phyloP scores from a whole-genome alignment of 2,888 invertebrate genomes.

The Cantharis lateralis region DNA sequence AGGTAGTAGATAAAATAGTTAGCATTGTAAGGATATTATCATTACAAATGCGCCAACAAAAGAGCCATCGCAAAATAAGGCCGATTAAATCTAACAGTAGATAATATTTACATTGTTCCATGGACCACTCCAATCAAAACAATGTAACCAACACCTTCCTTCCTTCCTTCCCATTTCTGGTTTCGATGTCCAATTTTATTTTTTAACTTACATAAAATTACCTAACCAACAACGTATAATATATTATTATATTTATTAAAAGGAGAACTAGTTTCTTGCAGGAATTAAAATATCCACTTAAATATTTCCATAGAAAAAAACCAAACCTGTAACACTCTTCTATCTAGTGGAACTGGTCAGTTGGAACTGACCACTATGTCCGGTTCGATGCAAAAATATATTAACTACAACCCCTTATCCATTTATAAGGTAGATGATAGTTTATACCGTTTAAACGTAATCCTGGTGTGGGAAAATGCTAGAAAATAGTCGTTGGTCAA shows the following conservation, averaged over 20 bases:
- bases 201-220: neutral
- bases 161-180: neutral
- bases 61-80: constrained; percentile 43
- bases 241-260: too few relatives aligned
- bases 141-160: constrained; percentile 45
- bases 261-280: constrained; percentile 28
- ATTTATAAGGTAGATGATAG: constrained; percentile 23
- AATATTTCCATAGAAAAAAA: constrained; percentile 20
- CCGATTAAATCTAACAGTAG: constrained; percentile 8
- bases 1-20: constrained; percentile 39
- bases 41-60: constrained; percentile 47
- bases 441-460: constrained; percentile 30
- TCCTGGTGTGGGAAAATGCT: constrained; percentile 34
- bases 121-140: constrained; percentile 46
- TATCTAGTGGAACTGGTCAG: constrained; percentile 26
- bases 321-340: constrained; percentile 28
- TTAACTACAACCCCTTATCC: constrained; percentile 25
- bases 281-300: neutral
- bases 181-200: too few relatives aligned
- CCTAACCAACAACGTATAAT: too few relatives aligned
- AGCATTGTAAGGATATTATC: constrained; percentile 36
- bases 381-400: constrained; percentile 25
- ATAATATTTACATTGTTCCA: constrained; percentile 34
- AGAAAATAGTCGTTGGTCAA: constrained; percentile 28
- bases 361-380: constrained; percentile 28